Percentiles rank a stretch among this genome's conserved stretches.
These are phyloP conservation scores for Epinotia demarniana DNA, from an alignment of 2,888 invertebrate genomes.

Conservation along the genomic window DNA sequence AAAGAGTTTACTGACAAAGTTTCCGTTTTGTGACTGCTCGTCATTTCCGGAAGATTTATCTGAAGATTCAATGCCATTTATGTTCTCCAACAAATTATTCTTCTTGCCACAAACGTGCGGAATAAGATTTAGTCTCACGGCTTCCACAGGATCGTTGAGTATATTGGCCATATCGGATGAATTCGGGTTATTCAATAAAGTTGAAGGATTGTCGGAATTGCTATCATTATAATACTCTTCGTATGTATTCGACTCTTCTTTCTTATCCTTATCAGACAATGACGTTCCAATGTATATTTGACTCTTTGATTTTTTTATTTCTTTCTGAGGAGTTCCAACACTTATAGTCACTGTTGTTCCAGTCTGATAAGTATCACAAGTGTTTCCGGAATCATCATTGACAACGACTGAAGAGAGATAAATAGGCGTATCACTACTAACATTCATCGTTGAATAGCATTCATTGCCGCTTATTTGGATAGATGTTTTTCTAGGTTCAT, in stretches of 20 bases:
- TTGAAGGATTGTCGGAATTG: conserved; percentile 52
- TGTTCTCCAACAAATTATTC: conserved; percentile 53
- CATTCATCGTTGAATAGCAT: conserved; percentile 90
- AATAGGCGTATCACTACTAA: conserved; percentile 87
- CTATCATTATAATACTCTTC: conserved; percentile 74
- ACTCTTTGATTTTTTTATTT: conserved; percentile 77
- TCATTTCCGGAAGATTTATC: conserved; percentile 48
- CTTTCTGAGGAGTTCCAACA: conserved; percentile 81
- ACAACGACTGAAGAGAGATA: conserved; percentile 91
- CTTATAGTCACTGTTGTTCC: conserved; percentile 87
- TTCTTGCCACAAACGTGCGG: conserved; percentile 90
- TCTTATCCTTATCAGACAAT: conserved; percentile 62
- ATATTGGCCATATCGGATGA: conserved; percentile 81
- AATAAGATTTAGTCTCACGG: conserved; percentile 89
- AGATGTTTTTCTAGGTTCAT: conserved; percentile 86
- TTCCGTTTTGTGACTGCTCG: conserved; percentile 66
- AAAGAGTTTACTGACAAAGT: conserved; percentile 85
- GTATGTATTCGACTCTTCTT: conserved; percentile 68
- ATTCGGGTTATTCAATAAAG: conserved; percentile 50
- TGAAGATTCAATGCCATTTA: conserved; percentile 50
- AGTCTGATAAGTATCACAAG: conserved; percentile 78
- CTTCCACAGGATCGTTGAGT: conserved; percentile 90
- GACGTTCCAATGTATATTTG: conserved; percentile 81
- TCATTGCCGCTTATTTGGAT: conserved; percentile 90
- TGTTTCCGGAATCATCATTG: conserved; percentile 82